Percentiles rank a stretch among this genome's conserved stretches.
phyloP scores from a whole-genome alignment of 2,888 invertebrate genomes.

The Oscheius sp. region DNA sequence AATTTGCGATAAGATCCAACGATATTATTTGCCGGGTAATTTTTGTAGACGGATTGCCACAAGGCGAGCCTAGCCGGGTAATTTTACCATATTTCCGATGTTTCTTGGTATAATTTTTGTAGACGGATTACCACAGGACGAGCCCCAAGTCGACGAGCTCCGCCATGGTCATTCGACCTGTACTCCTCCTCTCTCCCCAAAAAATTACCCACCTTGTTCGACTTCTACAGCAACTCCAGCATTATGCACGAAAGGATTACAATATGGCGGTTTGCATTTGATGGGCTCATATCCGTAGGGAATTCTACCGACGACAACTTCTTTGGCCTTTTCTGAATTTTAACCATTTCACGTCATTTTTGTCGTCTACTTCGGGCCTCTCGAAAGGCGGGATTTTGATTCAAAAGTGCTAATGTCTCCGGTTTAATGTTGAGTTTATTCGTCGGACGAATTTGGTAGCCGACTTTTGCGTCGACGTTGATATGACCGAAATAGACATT shows the following conservation, averaged over 20 bases:
- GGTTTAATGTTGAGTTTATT: slow-evolving; percentile 67
- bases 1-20: too few relatives aligned
- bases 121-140: too few relatives aligned
- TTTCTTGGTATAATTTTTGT: too few relatives aligned
- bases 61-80: too few relatives aligned
- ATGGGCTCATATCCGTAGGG: slow-evolving; percentile 70
- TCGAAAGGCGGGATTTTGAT: slow-evolving; percentile 65
- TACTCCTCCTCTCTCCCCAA: not conserved
- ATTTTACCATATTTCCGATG: too few relatives aligned
- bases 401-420: slow-evolving; percentile 62
- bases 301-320: slow-evolving; percentile 64
- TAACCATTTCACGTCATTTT: not conserved
- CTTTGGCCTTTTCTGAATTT: slow-evolving; percentile 61
- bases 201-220: slow-evolving; percentile 49
- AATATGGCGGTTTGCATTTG: slow-evolving; percentile 70
- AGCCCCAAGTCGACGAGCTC: too few relatives aligned
- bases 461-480: slow-evolving; percentile 59
- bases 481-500: slow-evolving; percentile 63
- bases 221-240: slow-evolving; percentile 67
- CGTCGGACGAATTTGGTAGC: slow-evolving; percentile 65
- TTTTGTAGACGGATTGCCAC: too few relatives aligned
- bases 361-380: slow-evolving; percentile 62
- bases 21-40: too few relatives aligned
- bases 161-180: too few relatives aligned
- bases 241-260: slow-evolving; percentile 70